A percentile compares a stretch with the other conserved stretches of the same genome.
Conservation (phyloP, 2,113 vertebrate genomes). For the Cyanoramphus novaezelandiae region DNA sequence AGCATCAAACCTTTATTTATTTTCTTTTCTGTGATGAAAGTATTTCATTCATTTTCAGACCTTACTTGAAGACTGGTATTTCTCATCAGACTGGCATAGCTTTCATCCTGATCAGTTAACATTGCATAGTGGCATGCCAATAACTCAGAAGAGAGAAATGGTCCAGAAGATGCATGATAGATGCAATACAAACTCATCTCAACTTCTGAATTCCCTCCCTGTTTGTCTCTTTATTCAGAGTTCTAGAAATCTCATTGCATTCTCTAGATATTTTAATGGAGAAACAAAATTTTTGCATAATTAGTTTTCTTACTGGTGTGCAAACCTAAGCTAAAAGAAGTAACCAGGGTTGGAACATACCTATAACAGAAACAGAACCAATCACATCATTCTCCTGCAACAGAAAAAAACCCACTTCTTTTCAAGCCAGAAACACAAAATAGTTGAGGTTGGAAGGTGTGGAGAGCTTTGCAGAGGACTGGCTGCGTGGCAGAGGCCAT, state of each 20-base stretch:
- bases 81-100: background rate
- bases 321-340: background rate
- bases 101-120: background rate
- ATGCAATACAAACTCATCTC: background rate
- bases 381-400: background rate
- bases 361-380: background rate
- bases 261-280: background rate
- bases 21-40: background rate
- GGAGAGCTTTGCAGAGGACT: too few relatives aligned
- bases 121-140: background rate
- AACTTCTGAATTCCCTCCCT: background rate
- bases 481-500: too few relatives aligned
- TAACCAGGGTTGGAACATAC: background rate
- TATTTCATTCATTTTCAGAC: background rate
- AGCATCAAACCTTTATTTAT: background rate
- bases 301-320: background rate
- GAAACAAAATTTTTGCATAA: background rate
- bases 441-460: background rate
- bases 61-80: background rate
- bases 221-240: background rate
- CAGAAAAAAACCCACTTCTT: background rate
- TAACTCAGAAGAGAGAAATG: background rate
- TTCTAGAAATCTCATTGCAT: background rate
- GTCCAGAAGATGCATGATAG: background rate
- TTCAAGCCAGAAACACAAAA: background rate